Evolutionary conservation across 2,888 invertebrate species (phyloP).

Genomic region (Sarcophaga variegata): DNA sequence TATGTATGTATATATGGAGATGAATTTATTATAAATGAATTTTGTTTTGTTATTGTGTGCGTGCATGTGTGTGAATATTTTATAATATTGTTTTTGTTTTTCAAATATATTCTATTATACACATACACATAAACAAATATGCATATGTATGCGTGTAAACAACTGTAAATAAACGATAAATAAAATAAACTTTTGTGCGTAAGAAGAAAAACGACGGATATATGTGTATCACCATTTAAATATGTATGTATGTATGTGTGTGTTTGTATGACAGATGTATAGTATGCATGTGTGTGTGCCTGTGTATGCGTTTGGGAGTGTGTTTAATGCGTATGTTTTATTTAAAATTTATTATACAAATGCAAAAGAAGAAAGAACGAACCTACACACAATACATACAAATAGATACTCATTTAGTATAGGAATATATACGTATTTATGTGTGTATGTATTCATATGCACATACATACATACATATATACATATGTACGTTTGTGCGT

Average conservation of each 20-base stretch:
- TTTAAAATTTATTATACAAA: conserved; percentile 26
- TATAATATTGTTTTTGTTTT: background rate
- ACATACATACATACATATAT: background rate
- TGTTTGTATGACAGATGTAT: background rate
- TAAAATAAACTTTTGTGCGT: background rate
- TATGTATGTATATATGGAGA: too few relatives aligned
- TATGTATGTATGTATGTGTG: background rate
- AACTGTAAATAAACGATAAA: background rate
- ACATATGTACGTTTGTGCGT: conserved; percentile 7
- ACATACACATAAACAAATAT: background rate
- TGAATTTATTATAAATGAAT: too few relatives aligned
- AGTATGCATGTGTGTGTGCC: background rate
- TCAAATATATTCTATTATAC: background rate
- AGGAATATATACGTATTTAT: background rate
- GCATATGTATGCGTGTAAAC: background rate
- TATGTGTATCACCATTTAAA: background rate
- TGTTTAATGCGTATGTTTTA: conserved; percentile 48
- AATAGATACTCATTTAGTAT: background rate
- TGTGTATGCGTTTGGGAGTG: conserved; percentile 17
- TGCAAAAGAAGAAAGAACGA: conserved; percentile 34
- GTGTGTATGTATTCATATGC: conserved; percentile 29
- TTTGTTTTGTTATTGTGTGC: background rate
- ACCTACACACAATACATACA: conserved; percentile 10
- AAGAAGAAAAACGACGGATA: background rate
- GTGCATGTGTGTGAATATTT: background rate